These are phyloP conservation scores for Orchesella flavescens DNA, from an alignment of 2,888 invertebrate genomes.

Conservation along the genomic window DNA sequence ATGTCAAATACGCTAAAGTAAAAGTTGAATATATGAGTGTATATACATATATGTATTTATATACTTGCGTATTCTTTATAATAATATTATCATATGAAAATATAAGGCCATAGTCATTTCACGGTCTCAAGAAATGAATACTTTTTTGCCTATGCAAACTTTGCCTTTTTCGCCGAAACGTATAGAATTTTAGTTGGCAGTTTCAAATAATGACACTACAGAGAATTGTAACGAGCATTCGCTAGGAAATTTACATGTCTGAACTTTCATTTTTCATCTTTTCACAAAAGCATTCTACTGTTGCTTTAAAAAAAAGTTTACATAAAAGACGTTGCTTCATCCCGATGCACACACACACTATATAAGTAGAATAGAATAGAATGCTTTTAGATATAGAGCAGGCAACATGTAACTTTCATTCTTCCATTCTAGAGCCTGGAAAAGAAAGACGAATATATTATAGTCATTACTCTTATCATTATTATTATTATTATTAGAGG, in stretches of 20 bases:
- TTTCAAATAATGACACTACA: slow-evolving; percentile 35
- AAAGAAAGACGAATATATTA: slow-evolving; percentile 14
- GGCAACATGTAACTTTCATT: too few relatives aligned
- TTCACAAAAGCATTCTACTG: slow-evolving; percentile 10
- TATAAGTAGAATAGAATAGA: too few relatives aligned
- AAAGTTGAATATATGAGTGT: neutral
- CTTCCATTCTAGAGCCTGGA: too few relatives aligned
- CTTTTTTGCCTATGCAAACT: slow-evolving; percentile 4
- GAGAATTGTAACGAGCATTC: slow-evolving; percentile 37
- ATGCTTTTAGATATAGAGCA: too few relatives aligned
- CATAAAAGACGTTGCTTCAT: neutral
- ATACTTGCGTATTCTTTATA: neutral
- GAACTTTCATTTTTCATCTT: slow-evolving; percentile 38
- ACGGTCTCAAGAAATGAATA: slow-evolving; percentile 4
- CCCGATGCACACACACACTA: neutral
- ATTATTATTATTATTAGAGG: slow-evolving; percentile 1
- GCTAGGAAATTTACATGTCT: slow-evolving; percentile 26
- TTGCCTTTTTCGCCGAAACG: neutral
- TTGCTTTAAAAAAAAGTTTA: slow-evolving; percentile 11
- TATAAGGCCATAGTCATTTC: neutral
- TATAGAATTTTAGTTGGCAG: neutral
- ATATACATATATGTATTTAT: neutral
- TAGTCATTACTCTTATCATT: slow-evolving; percentile 29
- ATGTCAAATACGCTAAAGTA: neutral
- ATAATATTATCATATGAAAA: neutral